A percentile compares a stretch with the other conserved stretches of the same genome.
phyloP scores from a whole-genome alignment of 2,888 invertebrate genomes.

The Drosophila multiciliata region DNA sequence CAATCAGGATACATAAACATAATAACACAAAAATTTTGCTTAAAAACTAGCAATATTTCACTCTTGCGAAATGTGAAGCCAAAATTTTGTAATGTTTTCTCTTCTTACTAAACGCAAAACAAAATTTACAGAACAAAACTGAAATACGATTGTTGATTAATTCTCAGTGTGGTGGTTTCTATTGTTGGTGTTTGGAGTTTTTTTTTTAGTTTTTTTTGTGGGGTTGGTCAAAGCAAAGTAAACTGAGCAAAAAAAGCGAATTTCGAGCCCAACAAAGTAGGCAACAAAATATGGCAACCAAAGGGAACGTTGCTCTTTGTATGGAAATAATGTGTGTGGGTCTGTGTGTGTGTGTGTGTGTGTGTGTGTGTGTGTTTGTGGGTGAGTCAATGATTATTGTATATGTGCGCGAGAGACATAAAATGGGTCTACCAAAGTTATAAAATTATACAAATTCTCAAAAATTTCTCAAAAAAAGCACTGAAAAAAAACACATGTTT shows the following conservation, averaged over 20 bases:
- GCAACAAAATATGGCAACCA: constrained; percentile 33
- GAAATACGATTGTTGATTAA: constrained; percentile 1
- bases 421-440: not conserved
- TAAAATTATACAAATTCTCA: not conserved
- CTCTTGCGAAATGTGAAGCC: constrained; percentile 45
- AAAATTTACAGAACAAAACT: constrained; percentile 1
- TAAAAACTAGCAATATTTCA: constrained; percentile 39
- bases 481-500: not conserved
- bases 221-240: constrained; percentile 69
- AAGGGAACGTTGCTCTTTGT: constrained; percentile 6
- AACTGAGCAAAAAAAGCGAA: constrained; percentile 46
- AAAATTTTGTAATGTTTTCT: constrained; percentile 21
- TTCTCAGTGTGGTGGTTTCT: constrained; percentile 4
- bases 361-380: constrained; percentile 10
- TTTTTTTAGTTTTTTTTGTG: constrained; percentile 4
- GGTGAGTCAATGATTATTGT: constrained; percentile 18
- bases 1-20: constrained; percentile 36
- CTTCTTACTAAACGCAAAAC: constrained; percentile 20
- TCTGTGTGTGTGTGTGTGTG: not conserved
- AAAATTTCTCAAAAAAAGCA: not conserved
- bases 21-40: constrained; percentile 41
- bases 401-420: constrained; percentile 7
- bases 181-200: not conserved
- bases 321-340: not conserved
- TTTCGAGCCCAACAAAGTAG: constrained; percentile 20